Evolutionary conservation across 2,888 invertebrate species (phyloP).

Genomic region (Bellardia pandia): DNA sequence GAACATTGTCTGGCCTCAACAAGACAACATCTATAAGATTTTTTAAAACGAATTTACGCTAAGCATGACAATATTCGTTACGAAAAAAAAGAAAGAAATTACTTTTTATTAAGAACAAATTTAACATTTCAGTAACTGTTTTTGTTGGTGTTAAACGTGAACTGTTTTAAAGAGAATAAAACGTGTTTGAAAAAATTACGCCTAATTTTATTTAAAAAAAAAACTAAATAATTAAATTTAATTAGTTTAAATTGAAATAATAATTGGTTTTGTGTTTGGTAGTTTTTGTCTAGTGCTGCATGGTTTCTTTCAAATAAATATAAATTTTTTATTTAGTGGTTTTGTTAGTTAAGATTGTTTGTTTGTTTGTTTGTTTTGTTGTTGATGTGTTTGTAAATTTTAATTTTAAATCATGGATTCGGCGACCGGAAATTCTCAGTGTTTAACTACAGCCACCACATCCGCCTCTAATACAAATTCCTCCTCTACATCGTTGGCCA

Average conservation of each 20-base stretch:
- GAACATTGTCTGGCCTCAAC: constrained; percentile 84
- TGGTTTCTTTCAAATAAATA: neutral
- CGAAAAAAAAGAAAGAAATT: constrained; percentile 12
- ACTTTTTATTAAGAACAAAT: constrained; percentile 2
- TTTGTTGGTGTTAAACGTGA: neutral
- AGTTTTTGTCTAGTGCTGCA: constrained; percentile 44
- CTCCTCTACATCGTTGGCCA: constrained; percentile 59
- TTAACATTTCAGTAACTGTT: neutral
- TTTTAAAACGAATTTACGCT: constrained; percentile 54
- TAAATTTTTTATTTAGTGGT: constrained; percentile 42
- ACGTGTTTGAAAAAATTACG: constrained; percentile 35
- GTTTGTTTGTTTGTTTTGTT: constrained; percentile 37
- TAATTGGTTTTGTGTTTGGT: constrained; percentile 67
- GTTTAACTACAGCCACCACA: constrained; percentile 71
- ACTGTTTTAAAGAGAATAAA: neutral
- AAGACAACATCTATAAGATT: constrained; percentile 77
- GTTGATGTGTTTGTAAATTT: constrained; percentile 17
- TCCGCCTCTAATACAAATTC: constrained; percentile 72
- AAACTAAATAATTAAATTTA: neutral
- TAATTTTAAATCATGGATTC: constrained; percentile 74
- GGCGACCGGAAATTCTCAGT: constrained; percentile 73
- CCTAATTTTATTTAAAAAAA: neutral
- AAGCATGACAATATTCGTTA: constrained; percentile 12
- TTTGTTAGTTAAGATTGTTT: constrained; percentile 40
- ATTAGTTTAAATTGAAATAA: constrained; percentile 52